Percentiles rank a stretch among this genome's conserved stretches.
Evolutionary conservation across 2,888 invertebrate species (phyloP).

Genomic region (Eustalomyia histrio): DNA sequence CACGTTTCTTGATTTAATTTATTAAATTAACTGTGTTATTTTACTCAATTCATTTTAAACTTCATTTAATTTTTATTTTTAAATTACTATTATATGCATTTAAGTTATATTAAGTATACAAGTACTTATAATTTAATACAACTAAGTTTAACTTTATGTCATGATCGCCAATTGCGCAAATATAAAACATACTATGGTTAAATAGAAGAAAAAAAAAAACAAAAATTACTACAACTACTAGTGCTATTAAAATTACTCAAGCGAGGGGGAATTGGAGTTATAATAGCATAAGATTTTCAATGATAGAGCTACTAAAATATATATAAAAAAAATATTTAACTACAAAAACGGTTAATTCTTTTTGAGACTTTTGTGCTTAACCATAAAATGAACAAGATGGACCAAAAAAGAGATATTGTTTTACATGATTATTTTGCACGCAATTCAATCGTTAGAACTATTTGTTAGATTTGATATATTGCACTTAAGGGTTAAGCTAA

Average conservation of each 20-base stretch:
- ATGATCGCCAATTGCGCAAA: slow-evolving; percentile 62
- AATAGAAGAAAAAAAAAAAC: neutral
- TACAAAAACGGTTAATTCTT: slow-evolving; percentile 36
- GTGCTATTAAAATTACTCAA: neutral
- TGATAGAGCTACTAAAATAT: slow-evolving; percentile 44
- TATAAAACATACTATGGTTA: slow-evolving; percentile 17
- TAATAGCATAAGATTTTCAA: slow-evolving; percentile 24
- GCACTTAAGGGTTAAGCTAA: slow-evolving; percentile 1
- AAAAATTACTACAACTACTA: no score
- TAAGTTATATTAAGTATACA: slow-evolving; percentile 18
- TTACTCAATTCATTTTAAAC: slow-evolving; percentile 29
- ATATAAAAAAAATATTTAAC: neutral
- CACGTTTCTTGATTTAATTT: slow-evolving; percentile 66
- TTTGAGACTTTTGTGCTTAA: slow-evolving; percentile 3
- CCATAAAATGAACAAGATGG: neutral
- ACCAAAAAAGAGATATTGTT: no score
- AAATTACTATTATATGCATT: slow-evolving; percentile 41
- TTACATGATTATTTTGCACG: no score
- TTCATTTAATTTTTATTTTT: slow-evolving; percentile 38
- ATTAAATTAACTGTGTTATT: slow-evolving; percentile 47
- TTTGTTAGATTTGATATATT: no score
- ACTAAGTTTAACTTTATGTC: slow-evolving; percentile 61
- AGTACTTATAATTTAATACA: slow-evolving; percentile 44
- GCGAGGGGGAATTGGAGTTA: neutral
- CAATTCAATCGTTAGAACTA: no score